These are phyloP conservation scores for Pteria penguin DNA, from an alignment of 2,888 invertebrate genomes.

Conservation along the genomic window DNA sequence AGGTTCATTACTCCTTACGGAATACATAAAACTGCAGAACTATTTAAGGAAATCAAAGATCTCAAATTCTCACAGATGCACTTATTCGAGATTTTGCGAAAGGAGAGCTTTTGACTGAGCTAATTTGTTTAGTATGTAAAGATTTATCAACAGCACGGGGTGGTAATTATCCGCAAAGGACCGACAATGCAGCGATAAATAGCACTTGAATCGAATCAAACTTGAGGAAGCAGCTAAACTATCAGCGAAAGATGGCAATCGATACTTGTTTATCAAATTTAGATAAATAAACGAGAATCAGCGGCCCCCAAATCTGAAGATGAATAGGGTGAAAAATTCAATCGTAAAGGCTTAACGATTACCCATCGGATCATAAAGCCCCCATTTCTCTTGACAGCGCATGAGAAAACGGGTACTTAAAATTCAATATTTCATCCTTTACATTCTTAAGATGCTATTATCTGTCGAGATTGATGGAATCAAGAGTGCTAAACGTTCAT, in stretches of 20 bases:
- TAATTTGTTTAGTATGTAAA: neutral
- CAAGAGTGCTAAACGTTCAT: slow-evolving; percentile 26
- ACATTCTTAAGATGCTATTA: slow-evolving; percentile 38
- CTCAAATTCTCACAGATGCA: neutral
- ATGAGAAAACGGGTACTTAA: slow-evolving; percentile 36
- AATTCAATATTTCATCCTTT: slow-evolving; percentile 39
- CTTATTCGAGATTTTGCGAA: neutral
- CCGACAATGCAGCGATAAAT: neutral
- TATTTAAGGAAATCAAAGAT: no score
- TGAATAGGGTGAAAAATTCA: slow-evolving; percentile 30
- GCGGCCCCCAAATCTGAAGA: slow-evolving; percentile 18
- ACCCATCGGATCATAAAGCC: slow-evolving; percentile 22
- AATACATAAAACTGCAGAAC: no score
- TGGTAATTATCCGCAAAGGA: neutral
- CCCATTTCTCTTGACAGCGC: slow-evolving; percentile 27
- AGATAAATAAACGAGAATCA: slow-evolving; percentile 27
- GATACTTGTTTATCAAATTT: slow-evolving; percentile 29
- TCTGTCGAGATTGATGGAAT: slow-evolving; percentile 34
- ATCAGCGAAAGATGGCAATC: neutral
- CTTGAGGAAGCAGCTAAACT: neutral
- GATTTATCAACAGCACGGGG: neutral
- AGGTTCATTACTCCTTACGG: no score
- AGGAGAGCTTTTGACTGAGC: neutral
- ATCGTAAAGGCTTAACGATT: slow-evolving; percentile 31
- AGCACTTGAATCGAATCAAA: neutral